Evolutionary conservation across 2,797 vertebrate genomes (phyloP).

Genomic region (Cyclura pinguis): DNA sequence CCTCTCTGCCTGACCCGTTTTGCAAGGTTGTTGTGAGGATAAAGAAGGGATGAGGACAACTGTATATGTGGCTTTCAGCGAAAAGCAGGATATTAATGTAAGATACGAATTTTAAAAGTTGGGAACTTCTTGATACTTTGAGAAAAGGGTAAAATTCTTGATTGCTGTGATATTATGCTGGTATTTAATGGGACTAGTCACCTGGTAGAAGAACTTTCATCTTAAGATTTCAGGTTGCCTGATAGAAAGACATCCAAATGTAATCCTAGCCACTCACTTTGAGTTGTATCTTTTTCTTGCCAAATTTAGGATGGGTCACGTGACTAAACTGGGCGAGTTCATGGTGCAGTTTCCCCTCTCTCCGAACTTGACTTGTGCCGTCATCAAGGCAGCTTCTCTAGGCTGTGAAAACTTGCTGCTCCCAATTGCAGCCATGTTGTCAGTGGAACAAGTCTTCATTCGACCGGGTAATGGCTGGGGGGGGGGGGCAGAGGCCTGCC

Average conservation of each 20-base stretch:
- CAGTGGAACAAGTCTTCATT: constrained; percentile 97
- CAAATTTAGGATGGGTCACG: constrained; percentile 86
- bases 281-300: neutral
- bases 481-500: neutral
- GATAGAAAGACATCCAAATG: neutral
- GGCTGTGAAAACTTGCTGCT: constrained; percentile 92
- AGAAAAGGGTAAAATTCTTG: too few relatives aligned
- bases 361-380: constrained; percentile 90
- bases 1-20: too few relatives aligned
- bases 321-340: constrained; percentile 90
- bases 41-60: too few relatives aligned
- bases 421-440: constrained; percentile 96
- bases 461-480: constrained; percentile 85
- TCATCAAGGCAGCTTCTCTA: constrained; percentile 91
- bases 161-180: too few relatives aligned
- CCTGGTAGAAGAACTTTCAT: neutral
- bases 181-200: too few relatives aligned
- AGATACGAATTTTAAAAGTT: too few relatives aligned
- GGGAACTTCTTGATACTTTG: too few relatives aligned
- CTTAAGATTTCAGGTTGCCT: too few relatives aligned
- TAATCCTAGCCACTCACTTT: accelerated
- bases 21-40: too few relatives aligned
- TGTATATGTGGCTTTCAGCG: too few relatives aligned
- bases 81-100: too few relatives aligned
- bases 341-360: constrained; percentile 96